Conservation (phyloP, 2,797 vertebrate species). For the Streptopelia turtur region DNA sequence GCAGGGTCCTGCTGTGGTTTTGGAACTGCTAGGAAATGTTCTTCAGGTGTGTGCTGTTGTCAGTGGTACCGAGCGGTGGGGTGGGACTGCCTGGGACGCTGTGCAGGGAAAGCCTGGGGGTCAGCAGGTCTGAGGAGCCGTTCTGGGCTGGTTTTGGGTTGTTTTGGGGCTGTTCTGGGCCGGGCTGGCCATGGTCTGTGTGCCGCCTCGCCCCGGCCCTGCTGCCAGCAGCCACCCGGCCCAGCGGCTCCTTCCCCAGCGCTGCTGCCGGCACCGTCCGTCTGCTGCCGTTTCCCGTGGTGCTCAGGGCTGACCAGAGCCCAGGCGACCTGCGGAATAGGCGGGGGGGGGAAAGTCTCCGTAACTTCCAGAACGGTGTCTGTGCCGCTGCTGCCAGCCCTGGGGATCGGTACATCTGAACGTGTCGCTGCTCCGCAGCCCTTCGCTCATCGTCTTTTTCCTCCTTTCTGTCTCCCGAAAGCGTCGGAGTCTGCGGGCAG, state of each 20-base stretch:
- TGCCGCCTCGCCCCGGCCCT: rapidly evolving
- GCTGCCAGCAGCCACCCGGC: background rate
- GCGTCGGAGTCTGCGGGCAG: slow-evolving; percentile 57
- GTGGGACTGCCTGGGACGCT: background rate
- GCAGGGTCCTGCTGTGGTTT: background rate
- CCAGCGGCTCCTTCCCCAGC: background rate
- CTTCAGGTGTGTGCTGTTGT: background rate
- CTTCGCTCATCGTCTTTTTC: rapidly evolving
- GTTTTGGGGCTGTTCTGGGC: background rate
- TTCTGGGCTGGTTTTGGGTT: too few relatives aligned
- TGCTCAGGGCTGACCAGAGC: rapidly evolving
- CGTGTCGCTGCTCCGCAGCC: rapidly evolving
- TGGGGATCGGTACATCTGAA: rapidly evolving
- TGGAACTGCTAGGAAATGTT: background rate
- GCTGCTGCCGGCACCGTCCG: background rate
- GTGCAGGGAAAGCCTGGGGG: background rate
- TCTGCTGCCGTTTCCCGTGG: background rate
- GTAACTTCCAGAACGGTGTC: rapidly evolving
- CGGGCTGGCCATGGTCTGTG: background rate
- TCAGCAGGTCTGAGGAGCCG: rapidly evolving
- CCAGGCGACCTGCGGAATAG: rapidly evolving
- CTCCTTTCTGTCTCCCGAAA: background rate
- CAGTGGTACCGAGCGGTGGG: background rate
- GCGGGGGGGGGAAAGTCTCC: rapidly evolving
- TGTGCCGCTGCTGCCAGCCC: background rate